Conservation (phyloP, 2,113 vertebrate genomes). For the Asarcornis scutulata region DNA sequence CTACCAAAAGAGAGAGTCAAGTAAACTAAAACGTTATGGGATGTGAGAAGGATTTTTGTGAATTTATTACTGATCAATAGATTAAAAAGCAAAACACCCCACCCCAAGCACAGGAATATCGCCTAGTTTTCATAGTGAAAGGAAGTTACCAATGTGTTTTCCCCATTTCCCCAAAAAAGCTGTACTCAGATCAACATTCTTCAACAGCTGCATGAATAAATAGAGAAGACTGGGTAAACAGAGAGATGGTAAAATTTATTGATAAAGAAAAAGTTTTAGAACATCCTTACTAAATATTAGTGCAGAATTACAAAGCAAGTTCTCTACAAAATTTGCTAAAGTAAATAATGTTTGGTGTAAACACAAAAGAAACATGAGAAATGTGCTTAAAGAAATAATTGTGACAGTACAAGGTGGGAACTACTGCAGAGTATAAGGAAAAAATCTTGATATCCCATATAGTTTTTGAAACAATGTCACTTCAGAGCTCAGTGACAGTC, state of each 20-base stretch:
- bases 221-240: neutral
- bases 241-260: neutral
- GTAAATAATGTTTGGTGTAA: neutral
- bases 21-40: neutral
- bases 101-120: neutral
- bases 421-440: neutral
- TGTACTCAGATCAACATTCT: accelerated
- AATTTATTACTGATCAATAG: neutral
- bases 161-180: neutral
- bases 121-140: neutral
- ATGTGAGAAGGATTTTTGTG: neutral
- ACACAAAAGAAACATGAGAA: neutral
- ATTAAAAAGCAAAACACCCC: neutral
- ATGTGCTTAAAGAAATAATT: neutral
- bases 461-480: neutral
- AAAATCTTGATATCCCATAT: neutral
- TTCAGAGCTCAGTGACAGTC: neutral
- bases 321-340: neutral
- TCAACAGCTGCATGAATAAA: neutral
- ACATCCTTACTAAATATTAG: neutral
- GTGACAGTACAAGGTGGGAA: neutral
- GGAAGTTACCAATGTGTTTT: neutral
- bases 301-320: neutral
- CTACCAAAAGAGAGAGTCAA: neutral
- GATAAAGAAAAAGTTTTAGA: neutral